These are phyloP conservation scores for Oryzias dopingdopingensis DNA, from an alignment of 2,797 vertebrate species.

Conservation along the genomic window DNA sequence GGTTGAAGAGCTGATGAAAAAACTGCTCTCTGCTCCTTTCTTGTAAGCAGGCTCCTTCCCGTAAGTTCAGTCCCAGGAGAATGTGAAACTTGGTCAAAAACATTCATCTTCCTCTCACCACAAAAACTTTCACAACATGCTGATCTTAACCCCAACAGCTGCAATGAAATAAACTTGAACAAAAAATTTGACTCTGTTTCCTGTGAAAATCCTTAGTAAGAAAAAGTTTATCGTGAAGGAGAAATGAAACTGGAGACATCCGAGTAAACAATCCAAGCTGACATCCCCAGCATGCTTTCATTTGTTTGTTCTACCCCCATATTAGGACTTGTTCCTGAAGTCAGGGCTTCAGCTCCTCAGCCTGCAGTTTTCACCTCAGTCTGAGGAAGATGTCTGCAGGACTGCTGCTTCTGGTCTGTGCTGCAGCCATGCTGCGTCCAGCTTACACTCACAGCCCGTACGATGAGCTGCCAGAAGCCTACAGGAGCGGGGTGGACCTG, in stretches of 20 bases:
- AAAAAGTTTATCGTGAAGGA: no score
- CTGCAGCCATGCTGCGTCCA: constrained; percentile 39
- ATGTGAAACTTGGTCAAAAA: neutral
- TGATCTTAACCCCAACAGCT: constrained; percentile 16
- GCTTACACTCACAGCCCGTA: constrained; percentile 53
- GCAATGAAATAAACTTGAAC: no score
- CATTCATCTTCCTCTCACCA: neutral
- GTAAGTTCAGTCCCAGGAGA: neutral
- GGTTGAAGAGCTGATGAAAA: neutral
- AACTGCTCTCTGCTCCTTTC: neutral
- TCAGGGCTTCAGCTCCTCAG: constrained; percentile 8
- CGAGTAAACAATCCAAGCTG: constrained; percentile 9
- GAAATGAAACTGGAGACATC: constrained; percentile 20
- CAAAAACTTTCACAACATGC: constrained; percentile 2
- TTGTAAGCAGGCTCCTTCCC: neutral
- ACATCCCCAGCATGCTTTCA: neutral
- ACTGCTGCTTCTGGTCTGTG: constrained; percentile 53
- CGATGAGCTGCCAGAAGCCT: constrained; percentile 35
- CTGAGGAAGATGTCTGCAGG: constrained; percentile 65
- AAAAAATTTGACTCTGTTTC: no score
- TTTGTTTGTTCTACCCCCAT: constrained; percentile 20
- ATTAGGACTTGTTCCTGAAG: constrained; percentile 56
- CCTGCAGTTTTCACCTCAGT: constrained; percentile 12
- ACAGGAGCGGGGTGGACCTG: constrained; percentile 69
- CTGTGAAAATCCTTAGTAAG: no score